A percentile compares a stretch with the other conserved stretches of the same genome.
Conservation (phyloP, 1,140 invertebrate species). For the Teleogryllus occipitalis region DNA sequence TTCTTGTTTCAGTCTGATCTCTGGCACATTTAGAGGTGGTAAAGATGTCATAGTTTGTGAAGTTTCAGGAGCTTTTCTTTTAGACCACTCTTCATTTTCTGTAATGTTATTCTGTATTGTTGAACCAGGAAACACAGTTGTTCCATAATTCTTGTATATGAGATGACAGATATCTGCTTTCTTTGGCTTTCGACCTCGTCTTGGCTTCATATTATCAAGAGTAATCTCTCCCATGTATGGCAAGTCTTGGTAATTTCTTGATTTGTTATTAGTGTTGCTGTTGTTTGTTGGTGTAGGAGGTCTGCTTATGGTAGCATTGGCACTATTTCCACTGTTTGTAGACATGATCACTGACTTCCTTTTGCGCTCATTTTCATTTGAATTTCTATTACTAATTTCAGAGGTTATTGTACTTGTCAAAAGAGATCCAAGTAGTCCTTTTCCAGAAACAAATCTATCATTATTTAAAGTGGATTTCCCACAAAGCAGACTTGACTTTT, state of each 20-base stretch:
- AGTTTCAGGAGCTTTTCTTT: neutral
- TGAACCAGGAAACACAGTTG: constrained; percentile 60
- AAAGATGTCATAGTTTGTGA: neutral
- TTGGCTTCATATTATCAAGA: constrained; percentile 71
- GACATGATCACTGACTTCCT: constrained; percentile 23
- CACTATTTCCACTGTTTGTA: constrained; percentile 7
- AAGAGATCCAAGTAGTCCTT: constrained; percentile 13
- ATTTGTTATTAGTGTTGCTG: constrained; percentile 19
- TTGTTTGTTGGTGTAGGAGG: neutral
- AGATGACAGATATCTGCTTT: constrained; percentile 83
- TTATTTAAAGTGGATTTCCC: neutral
- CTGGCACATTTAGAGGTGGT: neutral
- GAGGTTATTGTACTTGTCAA: constrained; percentile 1
- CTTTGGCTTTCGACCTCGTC: constrained; percentile 76
- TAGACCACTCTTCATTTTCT: constrained; percentile 9
- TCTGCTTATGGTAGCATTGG: neutral
- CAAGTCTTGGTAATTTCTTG: constrained; percentile 68
- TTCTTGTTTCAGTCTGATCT: neutral
- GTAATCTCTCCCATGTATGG: constrained; percentile 88
- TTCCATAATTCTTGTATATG: constrained; percentile 86
- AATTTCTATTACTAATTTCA: neutral
- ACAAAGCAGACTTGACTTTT: neutral
- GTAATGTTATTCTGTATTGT: constrained; percentile 31
- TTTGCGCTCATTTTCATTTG: neutral
- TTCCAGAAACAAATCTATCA: neutral